phyloP scores from a whole-genome alignment of 1,140 invertebrate species.

The Pygmarrhopalites habei region DNA sequence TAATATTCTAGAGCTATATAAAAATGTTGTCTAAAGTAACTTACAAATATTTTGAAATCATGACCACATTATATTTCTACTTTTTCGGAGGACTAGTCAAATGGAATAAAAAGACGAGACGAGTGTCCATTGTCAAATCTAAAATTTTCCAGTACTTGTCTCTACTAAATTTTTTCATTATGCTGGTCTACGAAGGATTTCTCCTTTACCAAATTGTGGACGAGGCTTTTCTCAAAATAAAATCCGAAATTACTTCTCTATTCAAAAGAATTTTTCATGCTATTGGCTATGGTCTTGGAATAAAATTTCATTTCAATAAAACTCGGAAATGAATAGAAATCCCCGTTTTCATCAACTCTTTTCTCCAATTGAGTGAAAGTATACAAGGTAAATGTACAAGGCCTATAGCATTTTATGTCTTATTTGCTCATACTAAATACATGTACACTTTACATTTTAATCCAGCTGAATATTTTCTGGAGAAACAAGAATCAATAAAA shows the following conservation, averaged over 20 bases:
- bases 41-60: no score
- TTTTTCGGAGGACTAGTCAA: no score
- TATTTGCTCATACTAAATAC: neutral
- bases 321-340: neutral
- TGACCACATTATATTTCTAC: no score
- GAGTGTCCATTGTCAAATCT: no score
- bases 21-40: no score
- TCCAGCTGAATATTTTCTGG: neutral
- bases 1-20: no score
- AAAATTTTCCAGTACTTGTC: no score
- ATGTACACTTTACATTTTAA: neutral
- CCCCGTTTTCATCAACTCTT: neutral
- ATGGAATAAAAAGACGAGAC: no score
- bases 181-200: neutral
- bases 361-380: neutral
- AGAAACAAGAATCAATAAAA: neutral
- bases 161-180: no score
- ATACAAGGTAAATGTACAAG: neutral
- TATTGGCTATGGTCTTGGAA: neutral
- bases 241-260: neutral
- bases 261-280: neutral
- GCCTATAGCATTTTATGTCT: no score
- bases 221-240: neutral
- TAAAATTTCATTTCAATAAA: neutral
- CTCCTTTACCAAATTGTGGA: neutral